Percentiles rank a stretch among this genome's conserved stretches.
Evolutionary conservation across 2,888 invertebrate genomes (phyloP).

Genomic region (Tetragnatha montana): DNA sequence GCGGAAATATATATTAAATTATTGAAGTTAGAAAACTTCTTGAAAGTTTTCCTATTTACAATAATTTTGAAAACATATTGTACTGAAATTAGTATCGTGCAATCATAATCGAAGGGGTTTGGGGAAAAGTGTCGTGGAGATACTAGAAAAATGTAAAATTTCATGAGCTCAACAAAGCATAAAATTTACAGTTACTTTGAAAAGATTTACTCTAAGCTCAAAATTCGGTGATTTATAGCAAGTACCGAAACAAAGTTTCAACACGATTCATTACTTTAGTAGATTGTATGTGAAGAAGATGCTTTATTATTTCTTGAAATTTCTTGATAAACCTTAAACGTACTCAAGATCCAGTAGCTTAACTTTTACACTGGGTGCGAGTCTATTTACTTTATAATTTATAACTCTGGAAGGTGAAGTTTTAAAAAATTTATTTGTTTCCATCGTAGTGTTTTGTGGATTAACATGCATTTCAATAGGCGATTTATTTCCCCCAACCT

Average conservation of each 20-base stretch:
- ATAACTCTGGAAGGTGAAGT: slow-evolving; percentile 3
- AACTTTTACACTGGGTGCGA: neutral
- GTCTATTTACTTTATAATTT: slow-evolving; percentile 38
- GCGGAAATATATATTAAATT: no score
- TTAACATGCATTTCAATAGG: slow-evolving; percentile 8
- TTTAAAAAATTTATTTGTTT: neutral
- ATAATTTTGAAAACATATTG: no score
- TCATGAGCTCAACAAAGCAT: no score
- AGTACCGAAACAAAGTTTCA: slow-evolving; percentile 3
- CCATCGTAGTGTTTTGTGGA: neutral
- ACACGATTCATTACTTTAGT: slow-evolving; percentile 8
- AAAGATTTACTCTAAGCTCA: no score
- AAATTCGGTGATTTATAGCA: neutral
- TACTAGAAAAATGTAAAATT: no score
- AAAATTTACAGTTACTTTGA: no score
- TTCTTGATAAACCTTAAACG: slow-evolving; percentile 41
- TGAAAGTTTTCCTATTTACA: no score
- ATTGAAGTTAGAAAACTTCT: no score
- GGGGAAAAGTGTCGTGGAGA: no score
- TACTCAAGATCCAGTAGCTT: neutral
- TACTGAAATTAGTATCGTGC: no score
- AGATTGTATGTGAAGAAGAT: slow-evolving; percentile 14
- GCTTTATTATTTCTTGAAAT: slow-evolving; percentile 39
- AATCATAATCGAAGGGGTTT: no score
- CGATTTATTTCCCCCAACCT: slow-evolving; percentile 27